Conservation (phyloP, 1,140 invertebrate species). For the Teleogryllus occipitalis region DNA sequence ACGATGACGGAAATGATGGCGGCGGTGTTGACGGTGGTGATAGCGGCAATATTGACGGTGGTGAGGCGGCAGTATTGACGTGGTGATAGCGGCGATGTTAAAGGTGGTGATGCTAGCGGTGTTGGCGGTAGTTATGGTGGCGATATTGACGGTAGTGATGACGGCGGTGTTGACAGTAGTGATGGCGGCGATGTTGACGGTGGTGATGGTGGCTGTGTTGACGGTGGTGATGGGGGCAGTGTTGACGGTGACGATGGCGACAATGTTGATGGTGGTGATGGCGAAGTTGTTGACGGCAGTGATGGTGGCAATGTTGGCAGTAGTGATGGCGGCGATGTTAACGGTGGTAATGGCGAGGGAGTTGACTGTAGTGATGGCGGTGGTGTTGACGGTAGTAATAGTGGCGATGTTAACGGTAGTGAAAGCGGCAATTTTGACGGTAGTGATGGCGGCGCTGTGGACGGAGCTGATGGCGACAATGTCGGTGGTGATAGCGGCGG, state of each 20-base stretch:
- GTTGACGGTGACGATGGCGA: background rate
- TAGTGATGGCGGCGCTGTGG: background rate
- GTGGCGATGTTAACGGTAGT: constrained; percentile 18
- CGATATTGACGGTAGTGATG: constrained; percentile 19
- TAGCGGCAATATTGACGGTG: background rate
- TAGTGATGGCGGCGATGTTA: background rate
- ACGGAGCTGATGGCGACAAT: background rate
- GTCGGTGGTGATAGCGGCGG: background rate
- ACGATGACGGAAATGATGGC: background rate
- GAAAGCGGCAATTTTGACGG: background rate
- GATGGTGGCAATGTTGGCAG: background rate
- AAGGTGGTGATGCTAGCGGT: background rate
- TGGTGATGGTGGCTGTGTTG: background rate
- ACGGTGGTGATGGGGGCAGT: background rate
- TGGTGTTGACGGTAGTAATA: constrained; percentile 23
- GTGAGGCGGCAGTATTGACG: background rate
- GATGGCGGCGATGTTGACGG: background rate
- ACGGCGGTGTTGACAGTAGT: background rate
- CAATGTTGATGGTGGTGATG: constrained; percentile 19
- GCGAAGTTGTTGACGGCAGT: background rate
- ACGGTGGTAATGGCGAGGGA: background rate
- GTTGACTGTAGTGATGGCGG: constrained; percentile 21
- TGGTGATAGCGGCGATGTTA: background rate
- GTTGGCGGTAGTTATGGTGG: constrained; percentile 15
- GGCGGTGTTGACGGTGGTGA: background rate